Evolutionary conservation across 2,113 vertebrate genomes (phyloP).

Genomic region (Epinephelus cyanopodus): DNA sequence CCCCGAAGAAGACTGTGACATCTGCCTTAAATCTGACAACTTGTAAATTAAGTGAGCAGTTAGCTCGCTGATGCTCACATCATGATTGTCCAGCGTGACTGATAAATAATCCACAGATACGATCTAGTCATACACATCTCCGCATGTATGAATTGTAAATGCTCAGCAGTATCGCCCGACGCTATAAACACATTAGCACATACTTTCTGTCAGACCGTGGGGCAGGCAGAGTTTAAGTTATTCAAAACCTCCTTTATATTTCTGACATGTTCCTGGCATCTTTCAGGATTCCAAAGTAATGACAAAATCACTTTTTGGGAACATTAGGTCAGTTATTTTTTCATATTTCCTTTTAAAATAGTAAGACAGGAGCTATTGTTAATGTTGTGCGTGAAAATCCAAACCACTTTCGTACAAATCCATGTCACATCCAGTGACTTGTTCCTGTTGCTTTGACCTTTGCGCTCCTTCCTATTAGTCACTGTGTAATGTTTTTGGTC

Average conservation of each 20-base stretch:
- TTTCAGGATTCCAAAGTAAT: constrained; percentile 75
- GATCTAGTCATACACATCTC: not conserved
- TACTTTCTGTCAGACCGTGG: constrained; percentile 56
- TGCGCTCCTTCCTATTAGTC: constrained; percentile 69
- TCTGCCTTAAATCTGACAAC: constrained; percentile 29
- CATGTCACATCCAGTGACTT: constrained; percentile 70
- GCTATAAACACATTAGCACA: constrained; percentile 70
- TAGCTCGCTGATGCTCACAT: constrained; percentile 7
- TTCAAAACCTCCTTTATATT: constrained; percentile 76
- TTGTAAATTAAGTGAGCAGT: constrained; percentile 27
- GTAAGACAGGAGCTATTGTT: constrained; percentile 42
- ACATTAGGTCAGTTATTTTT: constrained; percentile 62
- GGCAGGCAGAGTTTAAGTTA: constrained; percentile 64
- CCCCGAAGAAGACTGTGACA: constrained; percentile 37
- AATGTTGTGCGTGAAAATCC: constrained; percentile 42
- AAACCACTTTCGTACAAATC: constrained; percentile 40
- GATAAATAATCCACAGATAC: not conserved
- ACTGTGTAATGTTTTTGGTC: constrained; percentile 70
- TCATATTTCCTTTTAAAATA: constrained; percentile 60
- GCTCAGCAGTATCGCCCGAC: constrained; percentile 35
- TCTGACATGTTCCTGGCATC: constrained; percentile 80
- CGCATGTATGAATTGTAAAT: constrained; percentile 16
- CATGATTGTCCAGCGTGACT: constrained; percentile 5
- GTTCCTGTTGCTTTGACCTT: constrained; percentile 78
- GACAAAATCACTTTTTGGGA: constrained; percentile 71